Evolutionary conservation across 2,888 invertebrate species (phyloP).

Genomic region (Heliconius charithonia): DNA sequence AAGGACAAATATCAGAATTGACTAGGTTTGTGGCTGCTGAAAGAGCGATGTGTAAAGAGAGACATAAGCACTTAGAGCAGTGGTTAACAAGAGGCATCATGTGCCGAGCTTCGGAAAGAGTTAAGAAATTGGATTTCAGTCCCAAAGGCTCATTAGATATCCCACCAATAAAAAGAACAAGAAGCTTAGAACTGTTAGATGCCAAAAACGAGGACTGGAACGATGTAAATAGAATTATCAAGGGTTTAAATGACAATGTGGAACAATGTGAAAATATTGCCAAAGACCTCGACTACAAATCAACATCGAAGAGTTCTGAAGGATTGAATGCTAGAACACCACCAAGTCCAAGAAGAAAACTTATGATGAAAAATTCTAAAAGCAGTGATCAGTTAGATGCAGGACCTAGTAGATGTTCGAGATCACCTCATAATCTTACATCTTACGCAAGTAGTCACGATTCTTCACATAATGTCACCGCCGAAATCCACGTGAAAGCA

Average conservation of each 20-base stretch:
- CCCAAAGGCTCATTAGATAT: constrained; percentile 82
- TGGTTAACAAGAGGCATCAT: constrained; percentile 87
- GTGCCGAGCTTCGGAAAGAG: constrained; percentile 83
- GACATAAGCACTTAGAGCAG: constrained; percentile 87
- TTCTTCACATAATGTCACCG: constrained; percentile 70
- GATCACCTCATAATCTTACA: constrained; percentile 57
- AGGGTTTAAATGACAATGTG: constrained; percentile 69
- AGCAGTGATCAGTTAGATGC: constrained; percentile 76
- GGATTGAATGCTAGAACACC: constrained; percentile 68
- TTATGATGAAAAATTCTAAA: constrained; percentile 69
- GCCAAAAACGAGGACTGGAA: constrained; percentile 76
- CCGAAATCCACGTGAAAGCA: constrained; percentile 77
- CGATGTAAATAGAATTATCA: constrained; percentile 69
- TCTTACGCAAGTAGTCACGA: constrained; percentile 56
- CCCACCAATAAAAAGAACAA: constrained; percentile 86
- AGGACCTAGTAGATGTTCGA: constrained; percentile 65
- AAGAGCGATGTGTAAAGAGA: constrained; percentile 84
- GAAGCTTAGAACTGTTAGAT: constrained; percentile 88
- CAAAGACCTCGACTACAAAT: constrained; percentile 75
- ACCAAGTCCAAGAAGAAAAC: constrained; percentile 64
- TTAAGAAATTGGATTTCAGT: constrained; percentile 74
- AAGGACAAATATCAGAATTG: constrained; percentile 88
- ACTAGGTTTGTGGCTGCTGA: constrained; percentile 87
- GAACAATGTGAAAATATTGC: constrained; percentile 70
- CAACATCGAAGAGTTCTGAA: constrained; percentile 82